Percentiles rank a stretch among this genome's conserved stretches.
phyloP scores from a whole-genome alignment of 2,797 vertebrate genomes.

The Spinus pinus region DNA sequence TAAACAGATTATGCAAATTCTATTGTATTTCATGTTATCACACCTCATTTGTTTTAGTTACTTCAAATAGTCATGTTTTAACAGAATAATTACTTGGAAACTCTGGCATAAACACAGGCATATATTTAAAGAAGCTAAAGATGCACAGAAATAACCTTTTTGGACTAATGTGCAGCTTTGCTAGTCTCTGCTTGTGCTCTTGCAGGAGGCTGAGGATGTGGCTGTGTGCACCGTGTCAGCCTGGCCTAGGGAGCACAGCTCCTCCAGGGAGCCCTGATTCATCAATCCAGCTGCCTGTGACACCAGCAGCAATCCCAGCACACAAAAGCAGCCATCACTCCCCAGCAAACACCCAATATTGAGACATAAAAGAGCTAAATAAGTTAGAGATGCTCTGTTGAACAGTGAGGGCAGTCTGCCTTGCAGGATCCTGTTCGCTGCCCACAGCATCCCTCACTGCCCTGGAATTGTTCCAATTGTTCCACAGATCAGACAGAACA shows the following conservation, averaged over 20 bases:
- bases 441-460: not conserved
- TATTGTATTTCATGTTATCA: not conserved
- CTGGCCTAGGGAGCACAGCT: not conserved
- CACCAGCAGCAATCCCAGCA: not conserved
- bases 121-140: not conserved
- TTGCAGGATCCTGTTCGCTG: not conserved
- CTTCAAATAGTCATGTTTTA: not conserved
- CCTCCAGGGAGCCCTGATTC: not conserved
- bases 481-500: not conserved
- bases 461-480: not conserved
- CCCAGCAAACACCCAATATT: not conserved
- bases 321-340: not conserved
- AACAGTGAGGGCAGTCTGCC: not conserved
- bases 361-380: slow-evolving; percentile 8
- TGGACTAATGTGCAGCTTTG: not conserved
- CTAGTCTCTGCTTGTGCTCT: not conserved
- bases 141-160: not conserved
- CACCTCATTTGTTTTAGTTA: not conserved
- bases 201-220: not conserved
- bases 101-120: not conserved
- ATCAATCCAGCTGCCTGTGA: not conserved
- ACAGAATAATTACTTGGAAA: not conserved
- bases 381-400: not conserved
- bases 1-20: slow-evolving; percentile 1
- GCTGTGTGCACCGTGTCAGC: not conserved